Percentiles rank a stretch among this genome's conserved stretches.
Conservation (phyloP, 2,888 invertebrate genomes). For the Macrosoma leucophasiata region DNA sequence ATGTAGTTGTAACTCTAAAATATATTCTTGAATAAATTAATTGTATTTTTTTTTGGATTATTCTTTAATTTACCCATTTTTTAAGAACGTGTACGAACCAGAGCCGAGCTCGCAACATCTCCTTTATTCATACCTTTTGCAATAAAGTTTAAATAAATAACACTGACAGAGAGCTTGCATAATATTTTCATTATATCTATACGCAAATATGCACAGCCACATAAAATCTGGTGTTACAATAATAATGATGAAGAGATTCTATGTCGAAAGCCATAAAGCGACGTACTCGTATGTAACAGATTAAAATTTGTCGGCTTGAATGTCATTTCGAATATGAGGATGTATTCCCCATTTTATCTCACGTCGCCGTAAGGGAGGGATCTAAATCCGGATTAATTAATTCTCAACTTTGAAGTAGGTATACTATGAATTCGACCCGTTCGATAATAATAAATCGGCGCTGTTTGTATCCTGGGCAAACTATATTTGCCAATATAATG, state of each 20-base stretch:
- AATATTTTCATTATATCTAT: too few species aligned
- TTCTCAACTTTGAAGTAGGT: conserved; percentile 43
- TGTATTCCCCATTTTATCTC: conserved; percentile 51
- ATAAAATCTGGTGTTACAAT: too few species aligned
- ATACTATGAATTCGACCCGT: conserved; percentile 40
- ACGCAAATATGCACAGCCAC: too few species aligned
- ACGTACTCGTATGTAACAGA: conserved; percentile 7
- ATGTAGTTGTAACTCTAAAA: too few species aligned
- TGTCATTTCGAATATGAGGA: conserved; percentile 18
- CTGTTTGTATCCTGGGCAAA: conserved; percentile 32
- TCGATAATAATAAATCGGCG: conserved; percentile 38
- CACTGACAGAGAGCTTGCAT: too few species aligned
- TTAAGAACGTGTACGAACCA: too few species aligned
- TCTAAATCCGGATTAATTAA: conserved; percentile 57
- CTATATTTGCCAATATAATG: conserved; percentile 33
- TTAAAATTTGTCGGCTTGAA: conserved; percentile 12
- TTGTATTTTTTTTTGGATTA: too few species aligned
- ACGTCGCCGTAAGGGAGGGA: conserved; percentile 42
- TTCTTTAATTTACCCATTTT: too few species aligned
- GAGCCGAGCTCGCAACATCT: too few species aligned
- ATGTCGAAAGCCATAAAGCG: conserved; percentile 8
- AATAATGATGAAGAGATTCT: conserved; percentile 11
- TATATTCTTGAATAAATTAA: too few species aligned
- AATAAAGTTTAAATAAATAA: too few species aligned
- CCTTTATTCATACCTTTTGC: too few species aligned